These are phyloP conservation scores for Drosophila nr. medialis DNA, from an alignment of 2,888 invertebrate species.

Conservation along the genomic window DNA sequence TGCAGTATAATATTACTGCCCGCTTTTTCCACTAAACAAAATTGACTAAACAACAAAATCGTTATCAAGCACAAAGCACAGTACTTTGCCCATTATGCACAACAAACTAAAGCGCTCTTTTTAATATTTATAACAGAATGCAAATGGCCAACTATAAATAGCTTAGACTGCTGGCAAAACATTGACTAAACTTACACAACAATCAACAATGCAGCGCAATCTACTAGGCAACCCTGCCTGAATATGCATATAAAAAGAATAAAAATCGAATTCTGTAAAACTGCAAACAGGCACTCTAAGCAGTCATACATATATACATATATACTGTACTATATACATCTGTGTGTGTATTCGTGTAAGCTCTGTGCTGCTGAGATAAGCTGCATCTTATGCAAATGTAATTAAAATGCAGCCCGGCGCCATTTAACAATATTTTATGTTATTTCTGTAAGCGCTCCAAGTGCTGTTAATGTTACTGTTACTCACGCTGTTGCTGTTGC, in stretches of 20 bases:
- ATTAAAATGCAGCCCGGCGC: conserved; percentile 72
- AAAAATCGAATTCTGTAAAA: conserved; percentile 4
- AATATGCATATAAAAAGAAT: conserved; percentile 4
- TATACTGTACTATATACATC: neutral
- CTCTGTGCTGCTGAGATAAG: conserved; percentile 61
- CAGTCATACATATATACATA: neutral
- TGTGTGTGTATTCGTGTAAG: neutral
- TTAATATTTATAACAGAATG: neutral
- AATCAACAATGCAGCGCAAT: conserved; percentile 2
- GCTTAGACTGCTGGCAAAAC: neutral
- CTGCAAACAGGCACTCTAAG: conserved; percentile 5
- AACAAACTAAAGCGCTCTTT: neutral
- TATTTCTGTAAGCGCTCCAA: conserved; percentile 33
- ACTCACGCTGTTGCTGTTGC: conserved; percentile 2
- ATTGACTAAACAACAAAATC: neutral
- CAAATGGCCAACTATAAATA: neutral
- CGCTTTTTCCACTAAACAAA: neutral
- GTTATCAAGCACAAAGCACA: neutral
- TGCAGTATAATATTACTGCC: neutral
- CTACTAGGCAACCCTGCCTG: neutral
- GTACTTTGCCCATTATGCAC: neutral
- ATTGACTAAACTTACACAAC: neutral
- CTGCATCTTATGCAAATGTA: conserved; percentile 77
- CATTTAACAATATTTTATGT: conserved; percentile 74
- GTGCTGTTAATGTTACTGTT: neutral